phyloP scores from a whole-genome alignment of 2,113 vertebrate species.

The Turnix velox region DNA sequence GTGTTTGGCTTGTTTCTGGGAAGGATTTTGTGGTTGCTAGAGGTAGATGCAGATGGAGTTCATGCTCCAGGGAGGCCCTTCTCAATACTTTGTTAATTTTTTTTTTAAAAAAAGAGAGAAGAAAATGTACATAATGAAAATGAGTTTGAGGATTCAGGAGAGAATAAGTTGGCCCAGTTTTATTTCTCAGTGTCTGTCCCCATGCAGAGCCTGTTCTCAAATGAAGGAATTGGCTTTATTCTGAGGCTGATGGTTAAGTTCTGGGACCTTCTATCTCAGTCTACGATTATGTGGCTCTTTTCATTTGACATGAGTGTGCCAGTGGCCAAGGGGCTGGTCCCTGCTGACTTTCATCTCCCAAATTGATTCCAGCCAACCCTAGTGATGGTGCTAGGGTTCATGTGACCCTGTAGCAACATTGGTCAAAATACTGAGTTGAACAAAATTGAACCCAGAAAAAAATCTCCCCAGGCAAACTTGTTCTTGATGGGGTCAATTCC shows the following conservation, averaged over 20 bases:
- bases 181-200: not conserved
- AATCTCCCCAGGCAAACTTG: not conserved
- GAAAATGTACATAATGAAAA: not conserved
- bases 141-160: not conserved
- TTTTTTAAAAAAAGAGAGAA: not conserved
- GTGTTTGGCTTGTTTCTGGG: not conserved
- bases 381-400: not conserved
- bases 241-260: not conserved
- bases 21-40: not conserved
- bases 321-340: not conserved
- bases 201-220: not conserved
- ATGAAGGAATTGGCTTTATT: not conserved
- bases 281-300: not conserved
- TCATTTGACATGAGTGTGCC: fast-evolving
- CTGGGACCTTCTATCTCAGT: not conserved
- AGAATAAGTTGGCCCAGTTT: not conserved
- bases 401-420: fast-evolving
- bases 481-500: not conserved
- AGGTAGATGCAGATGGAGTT: not conserved
- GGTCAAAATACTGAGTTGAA: not conserved
- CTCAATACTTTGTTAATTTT: not conserved
- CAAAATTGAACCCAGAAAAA: not conserved
- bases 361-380: not conserved
- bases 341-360: fast-evolving
- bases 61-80: not conserved